Conservation (phyloP, 1,140 invertebrate genomes). For the Coptotermes formosanus region DNA sequence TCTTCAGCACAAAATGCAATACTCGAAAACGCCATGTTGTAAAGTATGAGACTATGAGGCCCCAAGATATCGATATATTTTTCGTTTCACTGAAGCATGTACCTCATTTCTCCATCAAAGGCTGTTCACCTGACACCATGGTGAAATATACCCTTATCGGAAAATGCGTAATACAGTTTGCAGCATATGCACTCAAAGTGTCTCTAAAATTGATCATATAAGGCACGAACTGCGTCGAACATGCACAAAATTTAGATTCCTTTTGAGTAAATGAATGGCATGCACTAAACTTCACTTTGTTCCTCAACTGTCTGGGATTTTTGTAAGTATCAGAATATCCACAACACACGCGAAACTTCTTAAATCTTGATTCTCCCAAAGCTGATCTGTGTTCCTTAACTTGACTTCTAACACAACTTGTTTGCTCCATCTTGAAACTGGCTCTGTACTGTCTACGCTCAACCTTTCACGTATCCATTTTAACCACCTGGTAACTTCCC, state of each 20-base stretch:
- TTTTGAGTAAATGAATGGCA: neutral
- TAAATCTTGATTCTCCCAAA: neutral
- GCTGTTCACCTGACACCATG: neutral
- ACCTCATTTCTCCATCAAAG: neutral
- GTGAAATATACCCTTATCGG: neutral
- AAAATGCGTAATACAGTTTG: neutral
- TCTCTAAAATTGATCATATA: neutral
- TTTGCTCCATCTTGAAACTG: neutral
- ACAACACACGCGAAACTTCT: neutral
- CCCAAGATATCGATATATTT: too few species aligned
- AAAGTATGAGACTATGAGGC: neutral
- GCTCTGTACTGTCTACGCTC: neutral
- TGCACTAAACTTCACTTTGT: neutral
- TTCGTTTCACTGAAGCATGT: too few species aligned
- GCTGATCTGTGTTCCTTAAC: neutral
- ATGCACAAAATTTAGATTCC: neutral
- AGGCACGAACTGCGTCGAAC: neutral
- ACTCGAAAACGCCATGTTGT: neutral
- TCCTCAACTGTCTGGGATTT: neutral
- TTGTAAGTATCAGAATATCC: neutral
- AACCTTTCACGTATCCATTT: neutral
- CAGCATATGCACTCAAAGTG: neutral
- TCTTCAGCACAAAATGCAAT: conserved; percentile 14
- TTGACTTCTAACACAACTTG: neutral
- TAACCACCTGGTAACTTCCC: neutral